These are phyloP conservation scores for Pangasius macronema DNA, from an alignment of 2,797 vertebrate species.

Conservation along the genomic window DNA sequence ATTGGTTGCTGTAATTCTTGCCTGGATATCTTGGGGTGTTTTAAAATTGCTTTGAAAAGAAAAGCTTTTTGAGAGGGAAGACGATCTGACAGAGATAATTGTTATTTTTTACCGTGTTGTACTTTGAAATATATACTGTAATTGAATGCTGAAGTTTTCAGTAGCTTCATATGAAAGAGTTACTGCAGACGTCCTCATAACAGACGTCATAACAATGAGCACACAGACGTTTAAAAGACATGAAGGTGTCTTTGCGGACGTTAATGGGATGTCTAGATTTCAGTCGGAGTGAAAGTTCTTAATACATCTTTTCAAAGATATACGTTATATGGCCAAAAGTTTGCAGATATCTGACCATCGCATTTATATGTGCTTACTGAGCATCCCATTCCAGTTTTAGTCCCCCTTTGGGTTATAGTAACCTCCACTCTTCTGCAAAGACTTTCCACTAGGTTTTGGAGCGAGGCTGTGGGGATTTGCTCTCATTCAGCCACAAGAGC, in stretches of 20 bases:
- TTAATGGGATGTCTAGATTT: not conserved
- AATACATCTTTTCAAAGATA: not conserved
- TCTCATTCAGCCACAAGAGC: not conserved
- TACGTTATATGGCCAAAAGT: not conserved
- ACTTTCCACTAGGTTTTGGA: not conserved
- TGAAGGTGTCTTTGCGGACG: not conserved
- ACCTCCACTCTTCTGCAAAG: not conserved
- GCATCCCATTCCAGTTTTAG: not conserved
- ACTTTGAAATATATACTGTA: constrained; percentile 13
- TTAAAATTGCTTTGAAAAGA: constrained; percentile 31
- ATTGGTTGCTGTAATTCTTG: constrained; percentile 71
- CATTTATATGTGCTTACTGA: not conserved
- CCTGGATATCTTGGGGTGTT: constrained; percentile 42
- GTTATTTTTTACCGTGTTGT: constrained; percentile 12
- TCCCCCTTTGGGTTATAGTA: not conserved
- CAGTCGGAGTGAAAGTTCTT: not conserved
- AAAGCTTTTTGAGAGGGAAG: constrained; percentile 17
- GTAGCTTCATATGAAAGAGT: not conserved
- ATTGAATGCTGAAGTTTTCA: constrained; percentile 17
- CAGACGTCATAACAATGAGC: not conserved
- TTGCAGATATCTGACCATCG: too few relatives aligned
- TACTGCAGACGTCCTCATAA: not conserved
- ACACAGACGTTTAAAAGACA: not conserved
- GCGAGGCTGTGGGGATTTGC: not conserved
- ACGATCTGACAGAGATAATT: constrained; percentile 23